phyloP scores from a whole-genome alignment of 2,888 invertebrate genomes.

The Melipona beecheii region DNA sequence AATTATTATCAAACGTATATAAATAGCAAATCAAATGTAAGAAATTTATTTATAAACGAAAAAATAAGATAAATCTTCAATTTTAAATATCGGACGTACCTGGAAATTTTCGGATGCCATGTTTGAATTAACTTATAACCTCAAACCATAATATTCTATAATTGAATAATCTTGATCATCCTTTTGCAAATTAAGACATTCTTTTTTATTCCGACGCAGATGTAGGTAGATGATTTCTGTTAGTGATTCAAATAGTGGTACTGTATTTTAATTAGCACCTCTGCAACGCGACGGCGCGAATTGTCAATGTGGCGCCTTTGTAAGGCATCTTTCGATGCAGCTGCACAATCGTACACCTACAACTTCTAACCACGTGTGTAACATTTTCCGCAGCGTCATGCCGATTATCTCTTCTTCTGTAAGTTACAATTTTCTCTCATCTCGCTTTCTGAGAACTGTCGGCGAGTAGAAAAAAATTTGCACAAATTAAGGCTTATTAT shows the following conservation, averaged over 20 bases:
- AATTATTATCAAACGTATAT: background rate
- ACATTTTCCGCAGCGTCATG: slow-evolving; percentile 6
- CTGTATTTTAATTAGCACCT: slow-evolving; percentile 25
- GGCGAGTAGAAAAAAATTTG: background rate
- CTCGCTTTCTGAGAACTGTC: background rate
- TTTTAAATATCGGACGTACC: background rate
- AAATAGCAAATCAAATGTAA: background rate
- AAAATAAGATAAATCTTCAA: background rate
- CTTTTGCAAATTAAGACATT: background rate
- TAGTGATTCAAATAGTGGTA: background rate
- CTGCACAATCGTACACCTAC: background rate
- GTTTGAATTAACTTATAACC: background rate
- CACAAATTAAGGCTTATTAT: background rate
- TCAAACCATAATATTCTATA: background rate
- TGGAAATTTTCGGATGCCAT: background rate
- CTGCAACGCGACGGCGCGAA: background rate
- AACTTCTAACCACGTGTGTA: background rate
- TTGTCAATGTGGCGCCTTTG: slow-evolving; percentile 8
- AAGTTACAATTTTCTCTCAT: background rate
- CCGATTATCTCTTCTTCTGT: background rate
- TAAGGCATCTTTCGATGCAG: background rate
- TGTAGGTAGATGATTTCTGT: background rate
- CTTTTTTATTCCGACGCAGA: background rate
- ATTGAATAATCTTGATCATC: background rate
- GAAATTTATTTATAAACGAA: background rate